Conservation (phyloP, 2,113 vertebrate species). For the Oxyura jamaicensis region DNA sequence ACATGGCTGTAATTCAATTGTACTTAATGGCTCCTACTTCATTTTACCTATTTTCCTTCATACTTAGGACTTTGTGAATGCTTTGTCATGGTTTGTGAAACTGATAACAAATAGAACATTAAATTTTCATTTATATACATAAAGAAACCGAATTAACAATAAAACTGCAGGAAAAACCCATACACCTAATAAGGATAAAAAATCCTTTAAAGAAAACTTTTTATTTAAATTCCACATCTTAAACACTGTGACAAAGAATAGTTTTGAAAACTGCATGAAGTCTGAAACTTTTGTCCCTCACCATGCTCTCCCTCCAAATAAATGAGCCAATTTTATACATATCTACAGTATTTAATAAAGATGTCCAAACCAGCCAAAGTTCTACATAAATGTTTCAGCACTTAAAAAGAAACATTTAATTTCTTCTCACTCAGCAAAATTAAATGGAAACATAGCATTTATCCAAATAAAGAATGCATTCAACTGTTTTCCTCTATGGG, state of each 20-base stretch:
- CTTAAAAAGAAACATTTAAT: conserved; percentile 26
- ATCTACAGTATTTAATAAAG: conserved; percentile 69
- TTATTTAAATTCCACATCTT: not conserved
- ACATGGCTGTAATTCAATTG: not conserved
- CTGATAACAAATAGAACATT: not conserved
- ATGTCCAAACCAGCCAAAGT: conserved; percentile 11
- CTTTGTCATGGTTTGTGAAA: conserved; percentile 13
- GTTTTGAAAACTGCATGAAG: not conserved
- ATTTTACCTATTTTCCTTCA: not conserved
- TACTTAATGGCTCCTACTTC: not conserved
- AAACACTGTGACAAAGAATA: not conserved
- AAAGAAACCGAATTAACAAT: not conserved
- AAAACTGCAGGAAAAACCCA: not conserved
- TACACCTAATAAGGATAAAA: not conserved
- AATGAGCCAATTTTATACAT: conserved; percentile 43
- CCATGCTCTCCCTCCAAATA: not conserved
- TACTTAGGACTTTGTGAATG: not conserved
- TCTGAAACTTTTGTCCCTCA: not conserved
- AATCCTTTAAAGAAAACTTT: not conserved
- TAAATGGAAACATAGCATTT: not conserved
- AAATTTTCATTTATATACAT: not conserved
- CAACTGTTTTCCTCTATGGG: not conserved
- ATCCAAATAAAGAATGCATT: not conserved
- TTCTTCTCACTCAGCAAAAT: conserved; percentile 9
- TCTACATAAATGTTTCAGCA: conserved; percentile 30